These are phyloP conservation scores for Macrochelys suwanniensis DNA, from an alignment of 2,797 vertebrate species.

Conservation along the genomic window DNA sequence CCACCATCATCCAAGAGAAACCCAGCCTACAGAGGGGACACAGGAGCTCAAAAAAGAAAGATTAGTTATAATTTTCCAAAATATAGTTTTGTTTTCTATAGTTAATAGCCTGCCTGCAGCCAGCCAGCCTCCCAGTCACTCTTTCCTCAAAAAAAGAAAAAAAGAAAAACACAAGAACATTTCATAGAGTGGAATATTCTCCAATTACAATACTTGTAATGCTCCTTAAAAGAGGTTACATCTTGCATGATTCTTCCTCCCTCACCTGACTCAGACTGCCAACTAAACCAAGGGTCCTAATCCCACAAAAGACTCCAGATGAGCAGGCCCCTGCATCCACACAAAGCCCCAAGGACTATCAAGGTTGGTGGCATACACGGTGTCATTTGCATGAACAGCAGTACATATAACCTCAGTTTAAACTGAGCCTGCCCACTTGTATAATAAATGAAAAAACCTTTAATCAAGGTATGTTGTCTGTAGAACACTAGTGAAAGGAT, in stretches of 20 bases:
- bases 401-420: neutral
- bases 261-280: accelerated
- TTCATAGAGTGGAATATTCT: neutral
- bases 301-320: neutral
- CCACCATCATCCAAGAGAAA: neutral
- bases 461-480: neutral
- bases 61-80: neutral
- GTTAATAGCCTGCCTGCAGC: too few species aligned
- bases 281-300: neutral
- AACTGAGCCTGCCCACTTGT: accelerated
- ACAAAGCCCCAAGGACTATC: neutral
- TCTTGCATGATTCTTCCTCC: neutral
- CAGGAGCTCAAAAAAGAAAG: neutral
- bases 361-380: neutral
- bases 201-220: neutral
- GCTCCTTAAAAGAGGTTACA: neutral
- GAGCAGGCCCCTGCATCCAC: neutral
- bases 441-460: neutral
- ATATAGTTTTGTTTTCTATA: neutral
- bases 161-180: neutral
- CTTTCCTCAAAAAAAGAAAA: neutral
- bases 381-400: neutral
- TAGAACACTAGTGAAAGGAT: neutral
- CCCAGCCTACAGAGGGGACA: neutral
- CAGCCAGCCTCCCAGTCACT: neutral